Base-by-base conservation (phyloP, 1,140 invertebrate species). In the Epicauta chinensis region DNA sequence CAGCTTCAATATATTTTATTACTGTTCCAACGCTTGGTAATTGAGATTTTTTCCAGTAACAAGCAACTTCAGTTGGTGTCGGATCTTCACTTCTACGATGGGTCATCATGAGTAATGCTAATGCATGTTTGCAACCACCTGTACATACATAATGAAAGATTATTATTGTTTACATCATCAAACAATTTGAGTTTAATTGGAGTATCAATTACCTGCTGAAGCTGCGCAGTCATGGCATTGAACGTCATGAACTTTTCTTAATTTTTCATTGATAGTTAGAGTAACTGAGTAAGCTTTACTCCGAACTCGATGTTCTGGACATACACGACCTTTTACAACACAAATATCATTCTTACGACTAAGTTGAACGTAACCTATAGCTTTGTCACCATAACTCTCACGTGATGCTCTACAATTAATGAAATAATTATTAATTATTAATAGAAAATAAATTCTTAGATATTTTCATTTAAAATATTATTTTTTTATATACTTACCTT, bases 311-410 rank as follows among this genome's bases (percentile, higher is more conserved):
- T 69, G 63, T 53, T 66, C 59, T 40, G 60, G 56, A 29, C 41
- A 56, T n/a, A 63, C 60, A 51, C 50, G 51, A 2, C 29, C 46
- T 54, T 64, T 60, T 16, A 16, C 10, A 37, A 17, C 29, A 36
- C 29, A 23, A 16, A 41, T 31, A 16, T 6, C n/a, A 42, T 16
- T 10, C n/a, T 61, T 59, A 1, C 67, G 37, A 53, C 63, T 59
- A 1, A 68, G 34, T 50, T 68, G 61, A 2, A 67, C 64, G 53
- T 68, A 68, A 10, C 60, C 61, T 30, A 69, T 45, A 6, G 63
- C 64, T 46, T 59, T 49, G 59, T 70, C 62, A 5, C 66, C 62
- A 55, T 68, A 71, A 32, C 40, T 52, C 38, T 57, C 42, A 36
- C 60, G 53, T 39, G 58, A 43, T 5, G 63, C 63, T 31, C 64